phyloP scores from a whole-genome alignment of 2,113 vertebrate species.

The Syngnathus typhle region DNA sequence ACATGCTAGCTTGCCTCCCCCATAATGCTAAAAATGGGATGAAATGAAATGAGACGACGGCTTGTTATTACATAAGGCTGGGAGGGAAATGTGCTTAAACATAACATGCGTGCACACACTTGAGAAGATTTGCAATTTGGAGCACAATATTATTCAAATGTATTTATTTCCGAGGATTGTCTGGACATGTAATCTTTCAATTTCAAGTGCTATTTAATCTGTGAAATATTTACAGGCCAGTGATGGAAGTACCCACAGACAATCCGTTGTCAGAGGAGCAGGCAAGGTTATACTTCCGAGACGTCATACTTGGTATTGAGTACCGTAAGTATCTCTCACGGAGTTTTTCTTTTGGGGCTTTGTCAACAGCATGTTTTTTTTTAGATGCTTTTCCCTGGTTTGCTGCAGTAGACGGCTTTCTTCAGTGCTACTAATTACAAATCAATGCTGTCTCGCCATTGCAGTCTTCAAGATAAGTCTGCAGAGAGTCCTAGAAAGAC shows the following conservation, averaged over 20 bases:
- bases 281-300: slow-evolving; percentile 85
- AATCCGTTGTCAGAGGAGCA: slow-evolving; percentile 84
- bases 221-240: slow-evolving; percentile 70
- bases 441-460: slow-evolving; percentile 20
- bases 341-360: background rate
- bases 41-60: slow-evolving; percentile 7
- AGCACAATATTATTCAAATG: background rate
- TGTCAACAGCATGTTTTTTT: slow-evolving; percentile 16
- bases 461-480: slow-evolving; percentile 3
- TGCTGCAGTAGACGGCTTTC: slow-evolving; percentile 23
- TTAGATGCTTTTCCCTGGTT: slow-evolving; percentile 13
- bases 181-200: background rate
- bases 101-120: background rate
- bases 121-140: background rate
- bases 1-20: slow-evolving; percentile 12
- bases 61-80: slow-evolving; percentile 3
- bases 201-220: background rate
- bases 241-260: slow-evolving; percentile 94
- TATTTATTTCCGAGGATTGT: background rate
- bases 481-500: background rate
- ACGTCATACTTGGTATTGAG: slow-evolving; percentile 92
- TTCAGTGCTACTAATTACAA: slow-evolving; percentile 18
- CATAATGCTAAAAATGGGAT: slow-evolving; percentile 2
- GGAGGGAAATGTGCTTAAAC: background rate
- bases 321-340: slow-evolving; percentile 80